Conservation (phyloP, 2,888 invertebrate species). For the Cantharis rufa region DNA sequence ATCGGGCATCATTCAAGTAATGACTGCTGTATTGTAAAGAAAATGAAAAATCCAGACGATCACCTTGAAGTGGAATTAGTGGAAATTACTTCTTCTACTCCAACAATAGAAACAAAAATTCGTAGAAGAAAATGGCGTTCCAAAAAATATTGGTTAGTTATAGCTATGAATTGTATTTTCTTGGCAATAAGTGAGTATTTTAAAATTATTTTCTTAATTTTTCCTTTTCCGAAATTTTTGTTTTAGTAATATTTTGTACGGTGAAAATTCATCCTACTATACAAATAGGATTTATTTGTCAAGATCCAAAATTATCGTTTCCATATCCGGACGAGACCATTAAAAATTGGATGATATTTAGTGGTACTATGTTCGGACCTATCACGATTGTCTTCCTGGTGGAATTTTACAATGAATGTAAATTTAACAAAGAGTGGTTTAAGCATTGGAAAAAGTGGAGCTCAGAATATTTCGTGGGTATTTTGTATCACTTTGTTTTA, state of each 20-base stretch:
- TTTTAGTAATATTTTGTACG: not conserved
- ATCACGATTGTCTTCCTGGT: not conserved
- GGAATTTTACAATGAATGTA: not conserved
- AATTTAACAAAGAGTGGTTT: not conserved
- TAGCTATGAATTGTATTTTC: not conserved
- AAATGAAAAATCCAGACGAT: not conserved
- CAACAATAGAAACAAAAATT: not conserved
- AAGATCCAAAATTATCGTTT: constrained; percentile 62
- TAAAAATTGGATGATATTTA: constrained; percentile 52
- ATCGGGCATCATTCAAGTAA: not conserved
- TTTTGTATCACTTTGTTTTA: not conserved
- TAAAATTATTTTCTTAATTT: too few species aligned
- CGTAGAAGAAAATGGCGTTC: not conserved
- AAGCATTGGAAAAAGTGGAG: not conserved
- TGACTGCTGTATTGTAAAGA: not conserved
- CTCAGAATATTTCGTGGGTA: not conserved
- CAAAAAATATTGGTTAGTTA: not conserved
- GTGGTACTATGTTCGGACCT: not conserved
- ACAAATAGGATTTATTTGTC: not conserved
- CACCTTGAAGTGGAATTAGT: not conserved
- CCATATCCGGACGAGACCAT: constrained; percentile 72
- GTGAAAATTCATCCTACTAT: not conserved
- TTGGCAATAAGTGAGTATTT: not conserved
- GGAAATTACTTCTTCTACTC: not conserved
- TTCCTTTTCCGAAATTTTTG: not conserved